These are phyloP conservation scores for Limonius californicus DNA, from an alignment of 1,140 invertebrate species.

Conservation along the genomic window DNA sequence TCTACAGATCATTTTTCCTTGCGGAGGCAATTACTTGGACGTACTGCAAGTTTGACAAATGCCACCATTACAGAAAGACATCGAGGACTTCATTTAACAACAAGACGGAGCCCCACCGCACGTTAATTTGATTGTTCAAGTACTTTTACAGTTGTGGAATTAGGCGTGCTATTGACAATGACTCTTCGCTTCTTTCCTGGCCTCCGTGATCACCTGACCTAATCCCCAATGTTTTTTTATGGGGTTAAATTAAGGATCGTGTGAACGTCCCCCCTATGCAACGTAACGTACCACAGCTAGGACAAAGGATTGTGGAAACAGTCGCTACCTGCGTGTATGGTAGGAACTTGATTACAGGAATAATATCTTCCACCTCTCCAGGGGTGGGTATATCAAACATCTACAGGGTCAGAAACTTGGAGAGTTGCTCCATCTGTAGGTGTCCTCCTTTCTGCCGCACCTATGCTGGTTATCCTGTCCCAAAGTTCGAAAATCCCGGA, in stretches of 20 bases:
- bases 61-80: not conserved
- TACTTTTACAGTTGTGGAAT: not conserved
- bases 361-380: not conserved
- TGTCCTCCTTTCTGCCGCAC: not conserved
- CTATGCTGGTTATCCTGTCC: not conserved
- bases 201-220: not conserved
- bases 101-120: not conserved
- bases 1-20: not conserved
- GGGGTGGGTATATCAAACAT: not conserved
- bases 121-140: not conserved
- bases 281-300: not conserved
- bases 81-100: not conserved
- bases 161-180: not conserved
- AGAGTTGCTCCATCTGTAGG: not conserved
- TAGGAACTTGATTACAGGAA: not conserved
- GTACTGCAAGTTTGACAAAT: not conserved
- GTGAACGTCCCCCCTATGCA: not conserved
- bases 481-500: not conserved
- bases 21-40: not conserved
- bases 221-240: too few species aligned
- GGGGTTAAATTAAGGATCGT: not conserved
- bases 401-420: not conserved
- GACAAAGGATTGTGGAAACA: not conserved
- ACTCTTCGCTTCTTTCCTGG: not conserved
- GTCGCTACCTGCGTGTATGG: not conserved